A percentile compares a stretch with the other conserved stretches of the same genome.
Evolutionary conservation across 2,113 vertebrate genomes (phyloP).

Genomic region (Macrotus californicus): DNA sequence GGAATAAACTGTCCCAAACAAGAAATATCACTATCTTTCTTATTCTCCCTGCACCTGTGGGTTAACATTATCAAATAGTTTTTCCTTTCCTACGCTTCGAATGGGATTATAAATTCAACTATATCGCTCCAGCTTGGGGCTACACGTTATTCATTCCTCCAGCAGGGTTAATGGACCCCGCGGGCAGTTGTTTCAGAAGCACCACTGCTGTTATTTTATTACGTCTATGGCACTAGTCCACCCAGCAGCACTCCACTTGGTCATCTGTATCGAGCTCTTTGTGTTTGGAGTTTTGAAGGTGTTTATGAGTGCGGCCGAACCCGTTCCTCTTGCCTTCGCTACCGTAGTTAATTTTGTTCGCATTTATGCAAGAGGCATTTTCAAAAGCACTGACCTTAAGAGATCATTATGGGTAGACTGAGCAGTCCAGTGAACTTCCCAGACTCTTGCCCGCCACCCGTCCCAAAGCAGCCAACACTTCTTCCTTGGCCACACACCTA

Average conservation of each 20-base stretch:
- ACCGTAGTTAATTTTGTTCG: not conserved
- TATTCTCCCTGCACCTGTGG: not conserved
- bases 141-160: not conserved
- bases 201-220: not conserved
- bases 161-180: not conserved
- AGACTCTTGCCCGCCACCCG: not conserved
- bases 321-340: not conserved
- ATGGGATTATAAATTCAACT: not conserved
- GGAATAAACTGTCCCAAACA: not conserved
- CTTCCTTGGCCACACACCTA: not conserved
- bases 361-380: not conserved
- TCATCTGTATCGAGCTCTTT: not conserved
- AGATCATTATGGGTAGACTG: not conserved
- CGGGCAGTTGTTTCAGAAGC: not conserved
- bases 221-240: accelerated
- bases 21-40: not conserved
- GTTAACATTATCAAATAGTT: not conserved
- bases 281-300: not conserved
- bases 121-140: not conserved
- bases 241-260: not conserved
- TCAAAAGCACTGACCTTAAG: not conserved
- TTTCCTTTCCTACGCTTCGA: not conserved
- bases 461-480: not conserved
- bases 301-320: not conserved
- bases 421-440: not conserved